Base-by-base conservation (phyloP, 2,888 invertebrate species). In the Lepidochitona cinerea region DNA sequence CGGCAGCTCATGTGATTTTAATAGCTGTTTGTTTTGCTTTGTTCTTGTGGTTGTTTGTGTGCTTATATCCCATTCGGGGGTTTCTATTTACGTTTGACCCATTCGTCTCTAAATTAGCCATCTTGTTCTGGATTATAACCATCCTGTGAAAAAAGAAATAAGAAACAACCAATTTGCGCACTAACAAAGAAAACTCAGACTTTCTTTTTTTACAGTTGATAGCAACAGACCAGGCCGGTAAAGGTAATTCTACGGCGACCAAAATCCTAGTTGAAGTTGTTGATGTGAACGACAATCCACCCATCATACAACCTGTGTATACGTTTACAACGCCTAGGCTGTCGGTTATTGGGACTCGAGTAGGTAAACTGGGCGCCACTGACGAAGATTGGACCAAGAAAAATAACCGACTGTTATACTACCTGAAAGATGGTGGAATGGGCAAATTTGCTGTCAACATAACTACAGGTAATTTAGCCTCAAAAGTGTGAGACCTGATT, bases 241-340 rank as follows among this genome's bases (percentile, higher is more conserved):
- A 32, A n/a, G 76, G 79, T 14, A 68, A 67, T 29, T 37, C 54
- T 18, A 59, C 79, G 29, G 52, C 53, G 35, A 66, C 75, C n/a
- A 68, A 59, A n/a, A 41, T 81, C 23, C 70, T 54, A 14, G 72
- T 81, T 23, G 53, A 68, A 12, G 68, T 79, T 9, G 35, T 67
- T 23, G 79, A 79, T 37, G 54, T 65, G 3, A 79, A 79, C 41
- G 79, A 79, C 70, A 76, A 79, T 65, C 35, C 66, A n/a, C 79
- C 79, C n/a, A 32, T 35, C 1, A 75, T 79, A 36, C 37, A 29
- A 4, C 33, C 70, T 4, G 33, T 54, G 14, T 59, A 52, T 12
- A 18, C 32, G 14, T 76, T 76, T 33, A 37, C 54, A 7, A 73
- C 77, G 0, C 54, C 52, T 23, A 67, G 70, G 4, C 54, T 52